A percentile compares a stretch with the other conserved stretches of the same genome.
phyloP scores from a whole-genome alignment of 1,140 invertebrate genomes.

The Pseudomyrmex pallidus region DNA sequence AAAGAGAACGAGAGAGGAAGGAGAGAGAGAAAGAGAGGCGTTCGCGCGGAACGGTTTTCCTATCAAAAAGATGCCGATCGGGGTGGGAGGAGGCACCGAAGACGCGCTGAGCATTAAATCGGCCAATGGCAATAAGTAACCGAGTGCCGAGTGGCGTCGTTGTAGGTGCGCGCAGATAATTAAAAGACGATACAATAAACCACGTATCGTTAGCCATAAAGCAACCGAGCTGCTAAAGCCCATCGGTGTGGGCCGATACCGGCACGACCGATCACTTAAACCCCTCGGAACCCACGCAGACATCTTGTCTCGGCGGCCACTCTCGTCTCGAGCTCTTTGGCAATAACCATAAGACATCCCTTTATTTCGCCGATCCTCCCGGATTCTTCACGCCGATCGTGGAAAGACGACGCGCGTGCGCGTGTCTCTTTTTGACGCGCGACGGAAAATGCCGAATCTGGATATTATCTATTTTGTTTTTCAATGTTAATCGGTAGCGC shows the following conservation, averaged over 20 bases:
- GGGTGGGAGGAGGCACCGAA: conserved; percentile 47
- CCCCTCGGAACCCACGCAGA: conserved; percentile 81
- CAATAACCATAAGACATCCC: conserved; percentile 83
- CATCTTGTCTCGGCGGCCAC: conserved; percentile 78
- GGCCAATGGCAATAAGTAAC: conserved; percentile 82
- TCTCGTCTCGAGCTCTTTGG: conserved; percentile 51
- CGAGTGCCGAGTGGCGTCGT: conserved; percentile 81
- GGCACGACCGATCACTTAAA: conserved; percentile 78
- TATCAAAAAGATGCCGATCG: conserved; percentile 79
- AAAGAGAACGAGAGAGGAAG: not conserved
- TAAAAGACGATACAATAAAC: conserved; percentile 86
- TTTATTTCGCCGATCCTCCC: conserved; percentile 65
- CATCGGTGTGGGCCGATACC: conserved; percentile 74
- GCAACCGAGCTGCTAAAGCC: conserved; percentile 71
- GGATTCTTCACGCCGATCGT: not conserved
- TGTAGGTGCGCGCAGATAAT: conserved; percentile 85
- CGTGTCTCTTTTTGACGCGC: not conserved
- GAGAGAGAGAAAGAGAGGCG: conserved; percentile 2
- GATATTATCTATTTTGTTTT: too few species aligned
- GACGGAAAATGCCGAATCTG: not conserved
- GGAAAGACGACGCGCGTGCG: conserved; percentile 28
- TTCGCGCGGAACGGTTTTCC: conserved; percentile 26
- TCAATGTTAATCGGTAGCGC: too few species aligned
- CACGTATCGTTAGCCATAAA: conserved; percentile 85
- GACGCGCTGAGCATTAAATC: conserved; percentile 77